phyloP scores from a whole-genome alignment of 2,113 vertebrate genomes.

The Sinocyclocheilus rhinocerous region DNA sequence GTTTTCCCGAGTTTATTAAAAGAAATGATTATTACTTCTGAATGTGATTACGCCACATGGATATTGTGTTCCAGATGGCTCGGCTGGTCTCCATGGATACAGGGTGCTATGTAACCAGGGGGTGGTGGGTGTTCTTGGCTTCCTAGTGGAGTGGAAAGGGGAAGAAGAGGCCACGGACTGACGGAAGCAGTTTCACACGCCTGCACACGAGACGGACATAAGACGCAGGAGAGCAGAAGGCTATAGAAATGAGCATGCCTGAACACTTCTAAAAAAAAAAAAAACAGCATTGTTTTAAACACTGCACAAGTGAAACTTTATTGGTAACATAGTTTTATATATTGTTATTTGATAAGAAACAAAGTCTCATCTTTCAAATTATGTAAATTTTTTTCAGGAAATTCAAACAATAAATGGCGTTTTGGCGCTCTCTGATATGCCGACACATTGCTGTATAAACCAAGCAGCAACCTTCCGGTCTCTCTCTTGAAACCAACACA shows the following conservation, averaged over 20 bases:
- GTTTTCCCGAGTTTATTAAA: constrained; percentile 57
- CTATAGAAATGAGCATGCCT: neutral
- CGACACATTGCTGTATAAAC: too few species aligned
- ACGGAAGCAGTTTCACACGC: constrained; percentile 40
- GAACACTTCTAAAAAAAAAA: neutral
- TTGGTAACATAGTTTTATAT: too few species aligned
- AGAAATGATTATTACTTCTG: constrained; percentile 51
- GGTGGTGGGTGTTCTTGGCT: constrained; percentile 44
- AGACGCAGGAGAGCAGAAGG: constrained; percentile 28
- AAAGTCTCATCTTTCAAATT: too few species aligned
- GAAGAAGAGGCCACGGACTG: constrained; percentile 34
- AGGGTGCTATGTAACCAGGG: constrained; percentile 41
- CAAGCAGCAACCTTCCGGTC: too few species aligned
- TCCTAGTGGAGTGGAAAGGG: constrained; percentile 21
- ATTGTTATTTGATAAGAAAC: too few species aligned
- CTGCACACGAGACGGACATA: constrained; percentile 32
- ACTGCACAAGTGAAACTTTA: too few species aligned
- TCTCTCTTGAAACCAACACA: too few species aligned
- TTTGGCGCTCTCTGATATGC: too few species aligned
- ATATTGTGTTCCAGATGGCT: constrained; percentile 57
- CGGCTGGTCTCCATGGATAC: constrained; percentile 60
- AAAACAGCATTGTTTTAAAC: too few species aligned
- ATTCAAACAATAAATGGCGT: too few species aligned
- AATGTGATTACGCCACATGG: constrained; percentile 49
- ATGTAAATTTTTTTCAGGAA: too few species aligned